Percentiles rank a stretch among this genome's conserved stretches.
Conservation (phyloP, 1,140 invertebrate species). For the Cardiocondyla obscurior region DNA sequence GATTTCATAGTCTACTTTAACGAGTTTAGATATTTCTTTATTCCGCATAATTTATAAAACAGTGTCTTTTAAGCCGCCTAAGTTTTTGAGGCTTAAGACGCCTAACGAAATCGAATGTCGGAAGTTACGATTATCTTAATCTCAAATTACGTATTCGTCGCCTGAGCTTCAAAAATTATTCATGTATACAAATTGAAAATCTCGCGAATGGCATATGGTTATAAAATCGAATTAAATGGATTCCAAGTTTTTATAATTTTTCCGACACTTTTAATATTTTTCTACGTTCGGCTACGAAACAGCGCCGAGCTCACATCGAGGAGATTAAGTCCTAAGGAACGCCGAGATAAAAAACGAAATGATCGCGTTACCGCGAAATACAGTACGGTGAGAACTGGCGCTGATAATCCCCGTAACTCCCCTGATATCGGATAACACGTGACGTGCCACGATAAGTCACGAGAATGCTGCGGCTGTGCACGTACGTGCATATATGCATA, state of each 20-base stretch:
- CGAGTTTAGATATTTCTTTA: slow-evolving; percentile 19
- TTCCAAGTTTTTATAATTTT: neutral
- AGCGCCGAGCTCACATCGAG: slow-evolving; percentile 11
- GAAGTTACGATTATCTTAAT: neutral
- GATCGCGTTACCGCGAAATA: slow-evolving; percentile 35
- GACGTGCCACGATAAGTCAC: slow-evolving; percentile 45
- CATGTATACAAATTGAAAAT: neutral
- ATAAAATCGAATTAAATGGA: neutral
- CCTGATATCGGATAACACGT: slow-evolving; percentile 51
- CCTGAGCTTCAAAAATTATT: neutral
- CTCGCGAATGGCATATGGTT: neutral
- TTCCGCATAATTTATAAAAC: slow-evolving; percentile 24
- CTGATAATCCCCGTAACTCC: slow-evolving; percentile 52
- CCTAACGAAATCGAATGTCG: neutral
- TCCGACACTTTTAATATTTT: neutral
- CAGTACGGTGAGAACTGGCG: slow-evolving; percentile 5
- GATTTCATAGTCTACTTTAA: neutral
- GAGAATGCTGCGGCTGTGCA: slow-evolving; percentile 7
- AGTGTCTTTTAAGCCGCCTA: neutral
- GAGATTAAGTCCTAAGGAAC: slow-evolving; percentile 45
- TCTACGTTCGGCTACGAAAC: slow-evolving; percentile 14
- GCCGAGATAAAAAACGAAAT: slow-evolving; percentile 42
- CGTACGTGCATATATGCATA: neutral
- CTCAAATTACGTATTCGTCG: neutral
- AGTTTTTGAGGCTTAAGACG: slow-evolving; percentile 2